Conservation (phyloP, 1,140 invertebrate species). For the Magallana angulata region DNA sequence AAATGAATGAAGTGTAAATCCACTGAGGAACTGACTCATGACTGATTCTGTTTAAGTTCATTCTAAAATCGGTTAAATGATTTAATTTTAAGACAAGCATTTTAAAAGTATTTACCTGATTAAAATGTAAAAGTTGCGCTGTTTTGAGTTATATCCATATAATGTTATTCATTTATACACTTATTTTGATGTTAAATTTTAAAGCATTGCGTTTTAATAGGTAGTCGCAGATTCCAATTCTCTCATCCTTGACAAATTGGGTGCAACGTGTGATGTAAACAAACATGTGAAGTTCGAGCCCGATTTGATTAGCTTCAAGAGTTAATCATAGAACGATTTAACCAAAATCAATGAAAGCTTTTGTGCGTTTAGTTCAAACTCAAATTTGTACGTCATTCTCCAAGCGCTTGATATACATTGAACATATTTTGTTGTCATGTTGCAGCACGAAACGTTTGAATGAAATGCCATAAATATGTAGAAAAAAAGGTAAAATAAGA, state of each 20-base stretch:
- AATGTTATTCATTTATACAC: too few species aligned
- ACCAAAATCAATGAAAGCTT: neutral
- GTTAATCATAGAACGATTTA: neutral
- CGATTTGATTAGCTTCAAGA: neutral
- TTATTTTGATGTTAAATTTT: too few species aligned
- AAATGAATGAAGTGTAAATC: too few species aligned
- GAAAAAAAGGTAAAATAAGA: neutral
- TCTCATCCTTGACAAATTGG: neutral
- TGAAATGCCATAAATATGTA: neutral
- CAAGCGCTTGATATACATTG: neutral
- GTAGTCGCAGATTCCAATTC: neutral
- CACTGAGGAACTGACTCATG: too few species aligned
- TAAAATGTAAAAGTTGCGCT: too few species aligned
- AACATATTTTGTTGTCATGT: constrained; percentile 23
- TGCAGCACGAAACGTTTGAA: neutral
- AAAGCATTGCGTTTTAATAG: too few species aligned
- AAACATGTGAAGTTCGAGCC: neutral
- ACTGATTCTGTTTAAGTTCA: too few species aligned
- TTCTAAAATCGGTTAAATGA: too few species aligned
- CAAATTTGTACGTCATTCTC: neutral
- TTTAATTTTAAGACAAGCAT: too few species aligned
- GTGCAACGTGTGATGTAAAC: constrained; percentile 32
- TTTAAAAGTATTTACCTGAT: too few species aligned
- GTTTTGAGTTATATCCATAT: too few species aligned
- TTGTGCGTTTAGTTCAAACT: neutral